Conservation (phyloP, 2,113 vertebrate species). For the Zootoca vivipara region DNA sequence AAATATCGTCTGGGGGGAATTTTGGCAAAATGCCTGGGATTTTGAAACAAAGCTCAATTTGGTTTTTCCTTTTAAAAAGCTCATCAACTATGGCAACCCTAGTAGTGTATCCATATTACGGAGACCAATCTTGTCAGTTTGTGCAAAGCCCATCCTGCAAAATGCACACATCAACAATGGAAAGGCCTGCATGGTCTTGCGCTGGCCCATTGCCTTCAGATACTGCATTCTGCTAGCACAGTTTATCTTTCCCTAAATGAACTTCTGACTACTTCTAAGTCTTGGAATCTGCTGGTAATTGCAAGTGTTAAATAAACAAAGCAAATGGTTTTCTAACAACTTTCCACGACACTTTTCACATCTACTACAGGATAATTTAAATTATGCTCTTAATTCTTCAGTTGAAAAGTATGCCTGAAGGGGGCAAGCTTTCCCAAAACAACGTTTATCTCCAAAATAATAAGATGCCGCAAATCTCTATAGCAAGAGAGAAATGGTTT, state of each 20-base stretch:
- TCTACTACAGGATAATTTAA: rapidly evolving
- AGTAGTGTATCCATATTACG: background rate
- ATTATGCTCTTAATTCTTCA: background rate
- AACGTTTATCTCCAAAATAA: background rate
- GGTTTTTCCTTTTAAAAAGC: no score
- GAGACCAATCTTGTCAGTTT: background rate
- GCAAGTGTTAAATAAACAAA: background rate
- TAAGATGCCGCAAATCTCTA: background rate
- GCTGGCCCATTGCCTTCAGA: background rate
- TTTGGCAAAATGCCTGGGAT: no score
- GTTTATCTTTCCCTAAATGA: background rate
- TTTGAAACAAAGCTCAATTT: no score
- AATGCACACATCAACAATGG: background rate
- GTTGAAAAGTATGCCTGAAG: conserved; percentile 39
- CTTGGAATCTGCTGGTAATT: background rate
- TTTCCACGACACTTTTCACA: background rate
- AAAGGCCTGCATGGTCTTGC: background rate
- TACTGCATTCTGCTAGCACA: background rate
- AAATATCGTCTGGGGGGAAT: no score
- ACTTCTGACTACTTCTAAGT: background rate
- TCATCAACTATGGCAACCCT: no score
- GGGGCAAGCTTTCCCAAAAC: conserved; percentile 34
- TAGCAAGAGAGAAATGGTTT: rapidly evolving
- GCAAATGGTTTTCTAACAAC: background rate
- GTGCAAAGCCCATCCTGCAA: background rate